Evolutionary conservation across 2,888 invertebrate genomes (phyloP).

Genomic region (Netelia virgata): DNA sequence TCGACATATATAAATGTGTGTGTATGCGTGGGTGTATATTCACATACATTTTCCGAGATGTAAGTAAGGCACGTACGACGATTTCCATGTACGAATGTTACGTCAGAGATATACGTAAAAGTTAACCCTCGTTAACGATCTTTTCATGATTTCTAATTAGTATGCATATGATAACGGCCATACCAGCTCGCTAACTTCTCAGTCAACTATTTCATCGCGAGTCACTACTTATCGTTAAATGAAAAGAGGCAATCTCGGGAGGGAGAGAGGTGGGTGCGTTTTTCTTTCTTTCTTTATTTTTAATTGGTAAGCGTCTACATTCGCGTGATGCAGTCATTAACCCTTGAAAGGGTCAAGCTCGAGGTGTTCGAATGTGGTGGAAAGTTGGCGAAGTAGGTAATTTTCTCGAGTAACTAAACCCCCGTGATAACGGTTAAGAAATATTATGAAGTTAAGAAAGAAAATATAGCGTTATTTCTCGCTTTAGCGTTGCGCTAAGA

Average conservation of each 20-base stretch:
- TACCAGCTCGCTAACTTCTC: not conserved
- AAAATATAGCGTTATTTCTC: too few relatives aligned
- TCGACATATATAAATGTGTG: not conserved
- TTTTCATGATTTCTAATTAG: slow-evolving; percentile 50
- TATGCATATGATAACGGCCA: slow-evolving; percentile 31
- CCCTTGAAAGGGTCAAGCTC: not conserved
- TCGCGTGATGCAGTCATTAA: not conserved
- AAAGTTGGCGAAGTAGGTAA: not conserved
- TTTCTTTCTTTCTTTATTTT: not conserved
- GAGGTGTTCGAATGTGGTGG: too few relatives aligned
- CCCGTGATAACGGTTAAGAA: not conserved
- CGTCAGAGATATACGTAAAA: not conserved
- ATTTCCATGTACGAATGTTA: slow-evolving; percentile 33
- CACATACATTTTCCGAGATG: not conserved
- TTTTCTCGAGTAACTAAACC: not conserved
- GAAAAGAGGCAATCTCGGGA: slow-evolving; percentile 12
- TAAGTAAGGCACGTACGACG: slow-evolving; percentile 36
- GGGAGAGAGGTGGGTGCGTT: too few relatives aligned
- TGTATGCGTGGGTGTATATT: not conserved
- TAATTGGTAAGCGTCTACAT: not conserved
- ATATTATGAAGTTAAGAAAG: not conserved
- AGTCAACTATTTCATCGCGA: slow-evolving; percentile 31
- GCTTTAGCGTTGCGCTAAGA: too few relatives aligned
- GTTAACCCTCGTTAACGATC: slow-evolving; percentile 41
- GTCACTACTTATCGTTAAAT: slow-evolving; percentile 46